Percentiles rank a stretch among this genome's conserved stretches.
These are phyloP conservation scores for Amphibalanus amphitrite DNA, from an alignment of 1,140 invertebrate species.

Conservation along the genomic window DNA sequence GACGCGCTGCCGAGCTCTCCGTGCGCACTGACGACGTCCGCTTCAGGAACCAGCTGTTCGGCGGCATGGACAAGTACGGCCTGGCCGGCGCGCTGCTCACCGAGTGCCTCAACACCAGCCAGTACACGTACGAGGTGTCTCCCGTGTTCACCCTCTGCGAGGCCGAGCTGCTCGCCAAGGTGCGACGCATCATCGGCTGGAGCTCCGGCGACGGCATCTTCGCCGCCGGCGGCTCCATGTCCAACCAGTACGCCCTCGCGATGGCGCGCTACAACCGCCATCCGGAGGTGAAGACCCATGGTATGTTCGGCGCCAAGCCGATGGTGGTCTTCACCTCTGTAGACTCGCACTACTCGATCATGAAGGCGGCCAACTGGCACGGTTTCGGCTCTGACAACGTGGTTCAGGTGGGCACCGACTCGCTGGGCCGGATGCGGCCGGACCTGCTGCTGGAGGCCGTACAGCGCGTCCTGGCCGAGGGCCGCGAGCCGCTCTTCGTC, in stretches of 20 bases:
- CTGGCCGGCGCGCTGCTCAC: slow-evolving; percentile 67
- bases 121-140: slow-evolving; percentile 81
- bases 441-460: slow-evolving; percentile 25
- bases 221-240: slow-evolving; percentile 82
- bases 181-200: slow-evolving; percentile 72
- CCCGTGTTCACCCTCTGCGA: slow-evolving; percentile 78
- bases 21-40: slow-evolving; percentile 50
- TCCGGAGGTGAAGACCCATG: slow-evolving; percentile 60
- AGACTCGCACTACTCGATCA: slow-evolving; percentile 91
- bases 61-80: slow-evolving; percentile 68
- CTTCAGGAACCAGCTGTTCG: slow-evolving; percentile 56
- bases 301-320: slow-evolving; percentile 44
- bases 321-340: slow-evolving; percentile 65
- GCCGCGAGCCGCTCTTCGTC: slow-evolving; percentile 57
- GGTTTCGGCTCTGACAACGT: slow-evolving; percentile 65
- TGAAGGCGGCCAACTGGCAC: slow-evolving; percentile 52
- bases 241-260: slow-evolving; percentile 90
- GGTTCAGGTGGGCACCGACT: slow-evolving; percentile 47
- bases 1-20: slow-evolving; percentile 42
- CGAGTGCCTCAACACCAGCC: slow-evolving; percentile 67
- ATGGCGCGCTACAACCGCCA: slow-evolving; percentile 57
- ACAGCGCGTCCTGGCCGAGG: slow-evolving; percentile 5
- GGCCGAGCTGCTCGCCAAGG: slow-evolving; percentile 49
- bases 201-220: slow-evolving; percentile 75
- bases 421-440: slow-evolving; percentile 52